Evolutionary conservation across 2,888 invertebrate genomes (phyloP).

Genomic region (Oxyteleia sp.): DNA sequence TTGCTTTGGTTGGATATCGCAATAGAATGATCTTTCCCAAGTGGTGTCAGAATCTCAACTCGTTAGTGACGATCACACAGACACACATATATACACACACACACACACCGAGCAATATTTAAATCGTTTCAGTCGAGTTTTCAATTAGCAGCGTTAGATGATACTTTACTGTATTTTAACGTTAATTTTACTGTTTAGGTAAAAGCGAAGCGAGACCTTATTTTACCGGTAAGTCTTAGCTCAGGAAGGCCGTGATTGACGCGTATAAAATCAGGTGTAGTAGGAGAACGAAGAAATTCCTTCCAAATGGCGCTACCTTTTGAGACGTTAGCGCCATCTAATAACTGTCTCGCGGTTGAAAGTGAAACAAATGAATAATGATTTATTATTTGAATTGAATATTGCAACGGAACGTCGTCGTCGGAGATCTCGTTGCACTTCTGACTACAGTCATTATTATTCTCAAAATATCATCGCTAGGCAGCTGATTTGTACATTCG

Average conservation of each 20-base stretch:
- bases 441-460: conserved; percentile 34
- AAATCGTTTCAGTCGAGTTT: background rate
- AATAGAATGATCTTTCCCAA: conserved; percentile 7
- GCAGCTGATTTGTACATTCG: conserved; percentile 68
- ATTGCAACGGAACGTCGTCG: conserved; percentile 28
- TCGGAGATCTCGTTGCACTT: conserved; percentile 36
- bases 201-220: conserved; percentile 2
- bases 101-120: background rate
- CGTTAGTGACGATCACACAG: background rate
- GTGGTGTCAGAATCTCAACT: background rate
- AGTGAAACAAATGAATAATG: background rate
- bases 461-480: conserved; percentile 64
- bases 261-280: conserved; percentile 10
- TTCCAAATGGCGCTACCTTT: background rate
- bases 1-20: background rate
- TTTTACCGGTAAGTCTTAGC: conserved; percentile 23
- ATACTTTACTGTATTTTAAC: background rate
- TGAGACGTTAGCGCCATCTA: conserved; percentile 1
- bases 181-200: background rate
- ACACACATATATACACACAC: too few relatives aligned
- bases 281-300: conserved; percentile 1
- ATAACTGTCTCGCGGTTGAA: background rate
- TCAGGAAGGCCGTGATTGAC: conserved; percentile 47
- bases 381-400: background rate
- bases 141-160: conserved; percentile 2